These are phyloP conservation scores for Nymphalis urticae DNA, from an alignment of 2,888 invertebrate genomes.

Conservation along the genomic window DNA sequence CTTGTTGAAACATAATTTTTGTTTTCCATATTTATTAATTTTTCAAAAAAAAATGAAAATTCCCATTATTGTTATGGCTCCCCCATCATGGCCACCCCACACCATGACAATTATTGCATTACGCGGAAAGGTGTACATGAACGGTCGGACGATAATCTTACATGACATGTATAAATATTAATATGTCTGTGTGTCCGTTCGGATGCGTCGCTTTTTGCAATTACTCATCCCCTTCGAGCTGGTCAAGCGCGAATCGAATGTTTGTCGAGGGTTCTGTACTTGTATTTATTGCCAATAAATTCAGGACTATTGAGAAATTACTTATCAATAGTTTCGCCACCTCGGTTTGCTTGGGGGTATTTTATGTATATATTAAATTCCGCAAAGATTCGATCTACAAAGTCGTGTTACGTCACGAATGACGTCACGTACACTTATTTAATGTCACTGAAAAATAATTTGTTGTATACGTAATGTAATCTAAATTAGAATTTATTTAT, in stretches of 20 bases:
- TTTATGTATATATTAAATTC: background rate
- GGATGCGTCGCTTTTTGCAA: constrained; percentile 44
- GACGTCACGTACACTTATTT: too few relatives aligned
- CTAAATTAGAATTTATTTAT: too few relatives aligned
- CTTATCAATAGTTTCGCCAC: too few relatives aligned
- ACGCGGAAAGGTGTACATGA: constrained; percentile 43
- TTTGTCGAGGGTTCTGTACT: constrained; percentile 27
- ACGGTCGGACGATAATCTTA: constrained; percentile 53
- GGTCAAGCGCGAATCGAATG: constrained; percentile 36
- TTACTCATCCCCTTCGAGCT: constrained; percentile 39
- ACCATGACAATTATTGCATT: constrained; percentile 42
- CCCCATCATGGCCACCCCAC: constrained; percentile 16
- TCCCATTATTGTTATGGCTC: background rate
- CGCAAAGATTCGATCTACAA: too few relatives aligned
- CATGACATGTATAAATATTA: constrained; percentile 59
- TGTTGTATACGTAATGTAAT: too few relatives aligned
- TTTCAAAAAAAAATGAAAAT: background rate
- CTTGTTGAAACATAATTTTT: too few relatives aligned
- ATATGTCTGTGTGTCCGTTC: constrained; percentile 54
- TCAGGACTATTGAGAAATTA: too few relatives aligned
- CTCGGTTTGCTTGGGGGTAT: background rate
- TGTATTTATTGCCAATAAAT: constrained; percentile 1
- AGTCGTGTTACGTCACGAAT: too few relatives aligned
- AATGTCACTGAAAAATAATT: too few relatives aligned
- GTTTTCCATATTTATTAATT: background rate